Conservation (phyloP, 2,113 vertebrate genomes). For the Speoplatyrhinus poulsoni region DNA sequence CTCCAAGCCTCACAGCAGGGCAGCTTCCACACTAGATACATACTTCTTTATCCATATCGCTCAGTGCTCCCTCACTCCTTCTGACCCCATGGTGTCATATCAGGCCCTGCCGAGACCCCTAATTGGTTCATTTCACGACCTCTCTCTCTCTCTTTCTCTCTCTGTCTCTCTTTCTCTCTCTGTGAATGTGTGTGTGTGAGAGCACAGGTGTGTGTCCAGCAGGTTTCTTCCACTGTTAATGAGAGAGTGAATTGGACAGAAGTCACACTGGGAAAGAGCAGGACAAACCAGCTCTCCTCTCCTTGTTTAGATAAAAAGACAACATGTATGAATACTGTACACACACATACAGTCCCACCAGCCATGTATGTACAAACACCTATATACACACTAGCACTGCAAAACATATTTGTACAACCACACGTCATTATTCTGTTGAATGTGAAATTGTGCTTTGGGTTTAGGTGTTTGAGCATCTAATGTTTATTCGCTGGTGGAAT, state of each 20-base stretch:
- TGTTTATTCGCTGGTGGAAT: too few relatives aligned
- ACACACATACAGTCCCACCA: too few relatives aligned
- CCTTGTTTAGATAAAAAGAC: too few relatives aligned
- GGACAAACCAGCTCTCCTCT: not conserved
- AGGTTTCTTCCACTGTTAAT: slow-evolving; percentile 23
- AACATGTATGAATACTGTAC: too few relatives aligned
- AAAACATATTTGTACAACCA: too few relatives aligned
- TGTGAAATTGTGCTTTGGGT: too few relatives aligned
- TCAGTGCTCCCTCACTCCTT: not conserved
- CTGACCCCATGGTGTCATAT: slow-evolving; percentile 26
- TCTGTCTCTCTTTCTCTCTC: not conserved
- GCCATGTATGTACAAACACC: too few relatives aligned
- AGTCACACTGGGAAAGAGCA: slow-evolving; percentile 17
- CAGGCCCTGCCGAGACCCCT: slow-evolving; percentile 15
- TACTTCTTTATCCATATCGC: not conserved
- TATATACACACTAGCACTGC: too few relatives aligned
- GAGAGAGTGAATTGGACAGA: slow-evolving; percentile 27
- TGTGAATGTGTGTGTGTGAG: slow-evolving; percentile 13
- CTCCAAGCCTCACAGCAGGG: not conserved
- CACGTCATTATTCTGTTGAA: too few relatives aligned
- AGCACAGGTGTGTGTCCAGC: not conserved
- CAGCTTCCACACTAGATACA: not conserved
- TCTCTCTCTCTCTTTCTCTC: not conserved
- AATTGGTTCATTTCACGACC: slow-evolving; percentile 26
- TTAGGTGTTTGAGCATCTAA: too few relatives aligned